phyloP scores from a whole-genome alignment of 1,140 invertebrate genomes.

The Scaptomyza hsui region DNA sequence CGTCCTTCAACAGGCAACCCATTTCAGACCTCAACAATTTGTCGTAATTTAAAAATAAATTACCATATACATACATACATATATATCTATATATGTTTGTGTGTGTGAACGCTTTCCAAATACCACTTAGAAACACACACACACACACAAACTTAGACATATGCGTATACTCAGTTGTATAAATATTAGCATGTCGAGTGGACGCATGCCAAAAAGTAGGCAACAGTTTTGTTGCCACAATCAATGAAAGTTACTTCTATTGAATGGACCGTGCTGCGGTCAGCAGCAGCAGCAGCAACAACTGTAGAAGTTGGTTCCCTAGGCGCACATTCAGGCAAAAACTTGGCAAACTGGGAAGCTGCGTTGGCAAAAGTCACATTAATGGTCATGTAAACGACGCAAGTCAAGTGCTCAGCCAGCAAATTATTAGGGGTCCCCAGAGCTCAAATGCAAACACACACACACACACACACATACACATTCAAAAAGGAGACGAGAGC shows the following conservation, averaged over 20 bases:
- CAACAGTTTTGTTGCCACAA: constrained; percentile 58
- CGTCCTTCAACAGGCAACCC: too few species aligned
- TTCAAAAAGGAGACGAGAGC: constrained; percentile 1
- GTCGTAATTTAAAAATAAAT: constrained; percentile 54
- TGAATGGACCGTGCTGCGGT: constrained; percentile 20
- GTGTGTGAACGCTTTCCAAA: constrained; percentile 6
- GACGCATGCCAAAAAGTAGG: constrained; percentile 37
- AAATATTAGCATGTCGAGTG: constrained; percentile 35
- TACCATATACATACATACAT: constrained; percentile 24
- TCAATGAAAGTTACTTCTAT: constrained; percentile 30
- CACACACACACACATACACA: neutral
- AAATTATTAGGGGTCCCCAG: constrained; percentile 63
- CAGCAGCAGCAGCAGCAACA: neutral
- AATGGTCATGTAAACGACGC: constrained; percentile 74
- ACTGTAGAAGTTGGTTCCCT: constrained; percentile 4
- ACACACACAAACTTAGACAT: neutral
- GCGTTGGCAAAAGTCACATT: constrained; percentile 73
- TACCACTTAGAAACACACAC: neutral
- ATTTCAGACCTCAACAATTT: constrained; percentile 31
- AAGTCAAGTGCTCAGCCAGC: constrained; percentile 65
- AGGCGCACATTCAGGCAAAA: constrained; percentile 32
- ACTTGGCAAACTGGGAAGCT: constrained; percentile 27
- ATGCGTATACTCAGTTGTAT: neutral
- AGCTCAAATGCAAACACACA: constrained; percentile 14
- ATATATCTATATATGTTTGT: neutral